Conservation (phyloP, 2,113 vertebrate species). For the Sceloporus tristichus region DNA sequence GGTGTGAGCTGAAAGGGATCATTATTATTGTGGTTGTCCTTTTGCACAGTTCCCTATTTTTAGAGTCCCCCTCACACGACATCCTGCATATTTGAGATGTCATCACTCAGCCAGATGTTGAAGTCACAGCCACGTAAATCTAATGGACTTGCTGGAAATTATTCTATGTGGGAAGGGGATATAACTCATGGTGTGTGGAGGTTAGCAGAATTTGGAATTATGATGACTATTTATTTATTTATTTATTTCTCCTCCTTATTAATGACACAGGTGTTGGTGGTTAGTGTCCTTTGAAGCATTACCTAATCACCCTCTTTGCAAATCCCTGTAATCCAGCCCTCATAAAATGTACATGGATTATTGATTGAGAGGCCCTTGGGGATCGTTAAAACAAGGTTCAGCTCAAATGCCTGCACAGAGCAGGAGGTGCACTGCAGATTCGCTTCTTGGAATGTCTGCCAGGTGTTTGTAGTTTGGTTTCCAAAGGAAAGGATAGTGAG, state of each 20-base stretch:
- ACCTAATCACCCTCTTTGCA: slow-evolving; percentile 76
- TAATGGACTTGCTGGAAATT: slow-evolving; percentile 57
- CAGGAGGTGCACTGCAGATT: slow-evolving; percentile 68
- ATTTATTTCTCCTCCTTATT: slow-evolving; percentile 60
- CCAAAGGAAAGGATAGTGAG: slow-evolving; percentile 51
- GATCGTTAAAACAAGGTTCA: slow-evolving; percentile 75
- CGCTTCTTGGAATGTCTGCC: slow-evolving; percentile 71
- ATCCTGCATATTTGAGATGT: slow-evolving; percentile 65
- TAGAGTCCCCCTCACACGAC: slow-evolving; percentile 54
- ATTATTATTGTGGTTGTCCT: slow-evolving; percentile 56
- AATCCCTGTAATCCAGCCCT: slow-evolving; percentile 82
- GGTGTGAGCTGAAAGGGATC: slow-evolving; percentile 56
- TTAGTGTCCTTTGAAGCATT: slow-evolving; percentile 78
- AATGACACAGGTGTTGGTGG: slow-evolving; percentile 79
- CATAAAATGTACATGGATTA: slow-evolving; percentile 82
- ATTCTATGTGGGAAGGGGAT: slow-evolving; percentile 52
- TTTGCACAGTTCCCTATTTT: slow-evolving; percentile 55
- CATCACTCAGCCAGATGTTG: slow-evolving; percentile 76
- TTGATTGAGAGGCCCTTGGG: slow-evolving; percentile 81
- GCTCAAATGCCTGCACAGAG: slow-evolving; percentile 66
- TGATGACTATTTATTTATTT: slow-evolving; percentile 37
- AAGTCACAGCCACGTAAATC: slow-evolving; percentile 64
- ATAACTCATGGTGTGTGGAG: slow-evolving; percentile 69
- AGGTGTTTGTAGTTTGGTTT: slow-evolving; percentile 75
- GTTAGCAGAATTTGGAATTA: slow-evolving; percentile 75